A percentile compares a stretch with the other conserved stretches of the same genome.
phyloP scores from a whole-genome alignment of 1,140 invertebrate species.

The Caerostris darwini region DNA sequence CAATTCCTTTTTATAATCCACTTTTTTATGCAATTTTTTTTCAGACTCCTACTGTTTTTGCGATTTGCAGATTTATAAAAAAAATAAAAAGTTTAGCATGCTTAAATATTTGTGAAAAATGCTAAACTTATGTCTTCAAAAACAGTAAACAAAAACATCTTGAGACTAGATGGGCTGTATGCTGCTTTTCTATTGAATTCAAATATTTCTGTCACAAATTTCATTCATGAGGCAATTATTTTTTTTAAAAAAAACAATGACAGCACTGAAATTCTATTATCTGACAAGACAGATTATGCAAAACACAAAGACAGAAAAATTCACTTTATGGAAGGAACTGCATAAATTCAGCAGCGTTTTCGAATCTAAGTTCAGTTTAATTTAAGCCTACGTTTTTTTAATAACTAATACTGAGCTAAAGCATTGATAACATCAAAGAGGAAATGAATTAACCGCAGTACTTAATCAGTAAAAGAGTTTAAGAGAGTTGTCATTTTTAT shows the following conservation, averaged over 20 bases:
- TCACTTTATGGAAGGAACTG: not conserved
- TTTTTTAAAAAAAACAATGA: not conserved
- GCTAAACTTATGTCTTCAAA: not conserved
- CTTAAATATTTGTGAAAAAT: not conserved
- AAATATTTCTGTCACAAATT: not conserved
- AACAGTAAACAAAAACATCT: not conserved
- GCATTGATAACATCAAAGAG: conserved; percentile 23
- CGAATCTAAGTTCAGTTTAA: not conserved
- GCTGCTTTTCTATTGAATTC: not conserved
- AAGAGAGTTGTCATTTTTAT: conserved; percentile 68
- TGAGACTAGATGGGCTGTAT: not conserved
- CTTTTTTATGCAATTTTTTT: not conserved
- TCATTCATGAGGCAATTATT: not conserved
- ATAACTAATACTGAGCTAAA: conserved; percentile 8
- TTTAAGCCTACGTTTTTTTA: not conserved
- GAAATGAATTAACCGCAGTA: conserved; percentile 30
- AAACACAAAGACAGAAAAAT: not conserved
- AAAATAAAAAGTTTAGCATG: not conserved
- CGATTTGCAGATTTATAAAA: not conserved
- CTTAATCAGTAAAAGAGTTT: conserved; percentile 23
- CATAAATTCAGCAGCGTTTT: not conserved
- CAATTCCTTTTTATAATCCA: conserved; percentile 11
- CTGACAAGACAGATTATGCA: not conserved
- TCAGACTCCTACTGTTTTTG: not conserved
- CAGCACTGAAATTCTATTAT: not conserved